phyloP scores from a whole-genome alignment of 2,888 invertebrate genomes.

The Chaitophorus viminalis region DNA sequence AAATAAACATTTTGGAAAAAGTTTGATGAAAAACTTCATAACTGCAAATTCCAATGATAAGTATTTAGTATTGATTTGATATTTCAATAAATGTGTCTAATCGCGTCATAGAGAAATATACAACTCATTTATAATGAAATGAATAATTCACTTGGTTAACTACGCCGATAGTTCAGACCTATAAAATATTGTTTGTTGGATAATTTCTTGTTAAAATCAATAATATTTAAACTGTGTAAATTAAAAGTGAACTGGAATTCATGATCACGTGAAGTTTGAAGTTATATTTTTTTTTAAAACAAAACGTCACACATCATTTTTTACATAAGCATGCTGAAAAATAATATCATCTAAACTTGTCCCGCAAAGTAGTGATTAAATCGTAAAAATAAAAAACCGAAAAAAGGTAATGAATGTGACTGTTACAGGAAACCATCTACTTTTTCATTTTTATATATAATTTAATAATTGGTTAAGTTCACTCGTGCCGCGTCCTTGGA shows the following conservation, averaged over 20 bases:
- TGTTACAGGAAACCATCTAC: conserved; percentile 7
- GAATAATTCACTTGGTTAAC: neutral
- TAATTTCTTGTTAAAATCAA: neutral
- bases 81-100: neutral
- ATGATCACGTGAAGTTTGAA: neutral
- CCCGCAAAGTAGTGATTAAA: conserved; percentile 14
- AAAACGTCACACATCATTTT: conserved; percentile 20
- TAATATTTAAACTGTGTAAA: neutral
- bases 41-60: neutral
- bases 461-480: conserved; percentile 31
- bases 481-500: conserved; percentile 9
- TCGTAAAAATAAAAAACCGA: neutral
- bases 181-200: neutral
- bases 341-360: neutral
- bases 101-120: neutral
- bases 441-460: conserved; percentile 8
- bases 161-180: neutral
- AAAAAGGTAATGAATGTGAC: neutral
- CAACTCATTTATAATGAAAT: neutral
- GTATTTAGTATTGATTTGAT: neutral
- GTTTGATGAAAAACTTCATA: neutral
- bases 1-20: neutral
- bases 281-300: neutral
- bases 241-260: neutral
- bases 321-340: neutral